Base-by-base conservation (phyloP, 2,113 vertebrate genomes). In the Patagioenas fasciata region DNA sequence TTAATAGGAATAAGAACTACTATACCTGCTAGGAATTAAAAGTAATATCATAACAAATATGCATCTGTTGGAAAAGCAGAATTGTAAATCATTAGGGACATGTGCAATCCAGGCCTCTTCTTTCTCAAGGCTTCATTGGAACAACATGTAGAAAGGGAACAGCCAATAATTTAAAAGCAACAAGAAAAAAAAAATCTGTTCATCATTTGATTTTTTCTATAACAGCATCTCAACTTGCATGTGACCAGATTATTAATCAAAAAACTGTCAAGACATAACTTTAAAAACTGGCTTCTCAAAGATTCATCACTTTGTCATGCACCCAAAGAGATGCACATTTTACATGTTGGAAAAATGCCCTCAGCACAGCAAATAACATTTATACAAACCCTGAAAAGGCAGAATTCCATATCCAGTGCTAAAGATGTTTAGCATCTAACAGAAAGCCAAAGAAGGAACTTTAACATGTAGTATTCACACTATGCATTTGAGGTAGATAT, bases 401-500 rank as follows among this genome's bases (percentile, higher is more conserved):
- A 94, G 84, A 88, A 94, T 88, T 80, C 88, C 21, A 47, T 78
- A 82, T 80, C 75, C 48, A 72, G 81, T 75, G 74, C 65, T 95
- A 97, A 97, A 87, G 92, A 95, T 89, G 91, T 90, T 97, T 97
- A 89, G 73, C 89, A 88, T 88, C 91, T 90, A 74, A 91, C 58
- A 72, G 69, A 82, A 93, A 97, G 64, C 77, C 69, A 15, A 56
- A 93, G 85, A 83, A 95, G 91, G 92, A 92, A 61, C 82, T 97
- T 93, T 81, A 96, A 72, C 89, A 80, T 70, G 38, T 92, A 74
- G 73, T 92, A 85, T 80, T 93, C 73, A 77, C 88, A 70, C 88
- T 65, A 15, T 83, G 81, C 64, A 77, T 90, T 97, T 96, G 92
- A 85, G 97, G 73, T 95, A 96, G 92, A 94, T 95, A 95, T 80